Evolutionary conservation across 2,797 vertebrate genomes (phyloP).

Genomic region (Passerculus sandwichensis): DNA sequence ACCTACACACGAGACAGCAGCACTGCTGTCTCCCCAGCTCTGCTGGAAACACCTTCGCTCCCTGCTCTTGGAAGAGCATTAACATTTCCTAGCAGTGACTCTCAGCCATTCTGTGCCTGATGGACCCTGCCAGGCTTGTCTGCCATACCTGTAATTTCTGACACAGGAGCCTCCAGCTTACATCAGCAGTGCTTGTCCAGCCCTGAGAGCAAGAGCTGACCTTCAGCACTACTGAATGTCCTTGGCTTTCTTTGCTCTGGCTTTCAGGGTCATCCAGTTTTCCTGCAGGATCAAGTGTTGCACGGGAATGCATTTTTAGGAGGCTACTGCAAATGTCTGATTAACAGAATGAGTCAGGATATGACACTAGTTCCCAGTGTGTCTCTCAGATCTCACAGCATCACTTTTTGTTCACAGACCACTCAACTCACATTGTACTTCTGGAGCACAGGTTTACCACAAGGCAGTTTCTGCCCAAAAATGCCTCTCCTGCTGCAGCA

Average conservation of each 20-base stretch:
- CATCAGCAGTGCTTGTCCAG: background rate
- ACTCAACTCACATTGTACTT: accelerated
- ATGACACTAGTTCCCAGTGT: accelerated
- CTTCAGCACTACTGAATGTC: background rate
- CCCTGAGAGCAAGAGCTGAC: background rate
- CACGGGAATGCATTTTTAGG: background rate
- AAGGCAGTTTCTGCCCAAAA: background rate
- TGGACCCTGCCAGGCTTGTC: background rate
- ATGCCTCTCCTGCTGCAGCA: background rate
- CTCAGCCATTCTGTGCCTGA: background rate
- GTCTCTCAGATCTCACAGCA: background rate
- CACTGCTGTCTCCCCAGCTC: background rate
- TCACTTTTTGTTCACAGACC: background rate
- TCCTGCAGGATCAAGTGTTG: accelerated
- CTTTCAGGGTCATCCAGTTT: background rate
- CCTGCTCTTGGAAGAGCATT: background rate
- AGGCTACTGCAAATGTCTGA: background rate
- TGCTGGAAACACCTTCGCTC: background rate
- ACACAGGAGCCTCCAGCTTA: background rate
- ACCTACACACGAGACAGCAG: background rate
- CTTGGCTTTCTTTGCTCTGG: background rate
- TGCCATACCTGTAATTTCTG: background rate
- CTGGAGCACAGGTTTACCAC: background rate
- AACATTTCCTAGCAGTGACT: background rate
- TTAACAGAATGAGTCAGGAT: background rate